These are phyloP conservation scores for Scelioninae gen. 2 DNA, from an alignment of 2,888 invertebrate species.

Conservation along the genomic window DNA sequence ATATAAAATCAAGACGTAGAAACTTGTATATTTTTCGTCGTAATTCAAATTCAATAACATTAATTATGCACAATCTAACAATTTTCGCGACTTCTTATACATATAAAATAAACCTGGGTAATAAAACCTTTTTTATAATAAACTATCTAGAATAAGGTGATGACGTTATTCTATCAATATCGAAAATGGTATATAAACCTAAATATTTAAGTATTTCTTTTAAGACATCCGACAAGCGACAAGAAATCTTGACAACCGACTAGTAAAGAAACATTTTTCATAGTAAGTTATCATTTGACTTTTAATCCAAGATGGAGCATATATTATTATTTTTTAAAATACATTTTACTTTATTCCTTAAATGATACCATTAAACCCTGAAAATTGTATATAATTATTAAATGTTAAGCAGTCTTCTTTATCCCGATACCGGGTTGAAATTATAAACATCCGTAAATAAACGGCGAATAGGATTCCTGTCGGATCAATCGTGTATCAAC, in stretches of 20 bases:
- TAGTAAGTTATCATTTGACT: not conserved
- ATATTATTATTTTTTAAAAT: conserved; percentile 5
- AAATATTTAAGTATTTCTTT: not conserved
- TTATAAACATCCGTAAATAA: conserved; percentile 33
- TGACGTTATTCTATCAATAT: conserved; percentile 5
- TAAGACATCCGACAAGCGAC: conserved; percentile 5
- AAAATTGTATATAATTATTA: conserved; percentile 30
- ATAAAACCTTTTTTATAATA: not conserved
- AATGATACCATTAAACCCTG: conserved; percentile 50
- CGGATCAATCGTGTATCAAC: conserved; percentile 8
- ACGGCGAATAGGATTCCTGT: conserved; percentile 13
- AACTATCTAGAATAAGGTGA: not conserved
- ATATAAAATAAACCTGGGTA: not conserved
- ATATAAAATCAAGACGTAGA: conserved; percentile 22
- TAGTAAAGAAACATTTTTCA: not conserved
- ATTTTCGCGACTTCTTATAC: not conserved
- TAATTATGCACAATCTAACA: not conserved
- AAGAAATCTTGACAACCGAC: not conserved
- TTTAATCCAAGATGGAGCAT: conserved; percentile 18
- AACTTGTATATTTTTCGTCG: conserved; percentile 11
- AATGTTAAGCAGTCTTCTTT: conserved; percentile 52
- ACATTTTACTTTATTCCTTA: conserved; percentile 9
- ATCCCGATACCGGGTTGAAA: conserved; percentile 16
- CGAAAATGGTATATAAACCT: not conserved
- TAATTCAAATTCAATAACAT: conserved; percentile 15